phyloP scores from a whole-genome alignment of 1,140 invertebrate species.

The Ceratoteleas bidentatus region DNA sequence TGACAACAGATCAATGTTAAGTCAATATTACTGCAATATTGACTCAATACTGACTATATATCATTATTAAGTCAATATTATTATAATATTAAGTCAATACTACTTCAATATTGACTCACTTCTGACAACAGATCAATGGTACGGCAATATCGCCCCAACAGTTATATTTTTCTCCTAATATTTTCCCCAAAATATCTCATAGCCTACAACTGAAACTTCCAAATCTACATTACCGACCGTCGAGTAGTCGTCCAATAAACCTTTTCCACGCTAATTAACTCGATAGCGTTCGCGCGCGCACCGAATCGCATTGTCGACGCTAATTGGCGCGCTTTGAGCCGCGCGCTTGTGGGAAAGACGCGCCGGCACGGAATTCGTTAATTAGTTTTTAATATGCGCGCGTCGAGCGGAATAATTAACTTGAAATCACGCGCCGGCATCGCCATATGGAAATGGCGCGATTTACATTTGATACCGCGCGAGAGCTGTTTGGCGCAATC shows the following conservation, averaged over 20 bases:
- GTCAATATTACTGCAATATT: too few species aligned
- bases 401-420: conserved; percentile 5
- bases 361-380: conserved; percentile 10
- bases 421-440: neutral
- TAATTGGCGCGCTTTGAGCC: conserved; percentile 25
- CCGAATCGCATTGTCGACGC: conserved; percentile 9
- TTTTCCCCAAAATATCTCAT: too few species aligned
- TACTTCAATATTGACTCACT: too few species aligned
- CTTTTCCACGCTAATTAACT: conserved; percentile 23
- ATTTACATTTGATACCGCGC: conserved; percentile 7
- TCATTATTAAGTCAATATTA: too few species aligned
- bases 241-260: conserved; percentile 3
- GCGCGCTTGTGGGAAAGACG: conserved; percentile 14
- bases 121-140: too few species aligned
- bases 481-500: neutral
- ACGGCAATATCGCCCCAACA: too few species aligned
- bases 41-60: too few species aligned
- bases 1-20: too few species aligned
- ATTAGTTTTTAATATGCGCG: conserved; percentile 21
- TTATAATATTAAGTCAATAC: too few species aligned
- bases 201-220: neutral
- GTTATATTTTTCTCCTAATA: too few species aligned
- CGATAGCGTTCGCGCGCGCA: neutral
- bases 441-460: neutral
- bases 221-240: neutral